Conservation (phyloP, 2,797 vertebrate species). For the Smutsia temminckii region DNA sequence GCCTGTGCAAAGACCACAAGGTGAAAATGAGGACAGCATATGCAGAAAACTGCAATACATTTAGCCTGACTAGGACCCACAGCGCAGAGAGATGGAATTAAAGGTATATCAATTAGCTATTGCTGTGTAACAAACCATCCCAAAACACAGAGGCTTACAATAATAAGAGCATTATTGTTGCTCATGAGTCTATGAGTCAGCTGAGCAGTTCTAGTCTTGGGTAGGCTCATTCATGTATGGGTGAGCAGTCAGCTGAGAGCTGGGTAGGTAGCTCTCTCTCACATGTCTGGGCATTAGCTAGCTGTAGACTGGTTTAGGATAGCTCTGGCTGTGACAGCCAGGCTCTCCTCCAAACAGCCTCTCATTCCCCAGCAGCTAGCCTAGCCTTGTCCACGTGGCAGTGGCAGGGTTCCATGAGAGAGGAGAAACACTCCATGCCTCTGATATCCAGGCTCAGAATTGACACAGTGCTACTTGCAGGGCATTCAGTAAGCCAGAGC, state of each 20-base stretch:
- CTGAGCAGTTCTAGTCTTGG: background rate
- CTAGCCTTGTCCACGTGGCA: background rate
- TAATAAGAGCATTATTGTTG: background rate
- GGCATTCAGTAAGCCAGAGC: background rate
- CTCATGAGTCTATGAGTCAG: background rate
- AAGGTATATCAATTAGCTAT: background rate
- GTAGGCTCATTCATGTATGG: background rate
- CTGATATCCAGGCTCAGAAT: background rate
- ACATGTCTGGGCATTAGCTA: background rate
- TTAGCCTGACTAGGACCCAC: background rate
- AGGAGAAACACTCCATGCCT: slow-evolving; percentile 20
- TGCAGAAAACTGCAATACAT: slow-evolving; percentile 20
- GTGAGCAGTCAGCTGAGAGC: background rate
- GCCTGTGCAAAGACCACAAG: background rate
- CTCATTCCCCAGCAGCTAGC: slow-evolving; percentile 8
- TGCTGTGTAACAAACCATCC: background rate
- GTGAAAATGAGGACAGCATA: background rate
- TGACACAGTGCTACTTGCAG: background rate
- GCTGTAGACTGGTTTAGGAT: background rate
- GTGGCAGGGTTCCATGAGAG: background rate
- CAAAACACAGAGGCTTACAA: background rate
- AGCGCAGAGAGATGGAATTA: background rate
- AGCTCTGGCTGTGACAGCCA: slow-evolving; percentile 10
- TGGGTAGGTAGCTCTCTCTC: background rate
- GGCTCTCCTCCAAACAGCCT: slow-evolving; percentile 50